Percentiles rank a stretch among this genome's conserved stretches.
Evolutionary conservation across 2,888 invertebrate species (phyloP).

Genomic region (Monoplex corrugatus): DNA sequence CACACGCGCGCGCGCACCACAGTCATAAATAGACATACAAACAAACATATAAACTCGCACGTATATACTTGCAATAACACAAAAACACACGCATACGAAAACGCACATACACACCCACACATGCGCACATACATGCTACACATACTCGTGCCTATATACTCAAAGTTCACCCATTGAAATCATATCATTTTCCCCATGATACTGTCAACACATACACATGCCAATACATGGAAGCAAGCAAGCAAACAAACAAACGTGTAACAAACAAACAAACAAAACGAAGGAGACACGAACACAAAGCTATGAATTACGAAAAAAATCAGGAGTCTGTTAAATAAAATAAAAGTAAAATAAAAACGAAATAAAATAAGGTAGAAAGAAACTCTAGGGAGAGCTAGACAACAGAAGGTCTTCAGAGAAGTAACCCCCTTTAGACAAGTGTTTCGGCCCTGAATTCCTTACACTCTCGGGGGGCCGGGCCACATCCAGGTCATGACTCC

Average conservation of each 20-base stretch:
- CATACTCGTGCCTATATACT: not conserved
- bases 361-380: too few species aligned
- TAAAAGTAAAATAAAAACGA: too few species aligned
- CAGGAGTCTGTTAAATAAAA: too few species aligned
- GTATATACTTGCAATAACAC: not conserved
- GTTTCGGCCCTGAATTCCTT: too few species aligned
- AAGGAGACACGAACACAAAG: not conserved
- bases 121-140: not conserved
- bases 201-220: not conserved
- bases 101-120: conserved; percentile 20
- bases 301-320: not conserved
- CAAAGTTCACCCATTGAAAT: not conserved
- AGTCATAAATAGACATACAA: not conserved
- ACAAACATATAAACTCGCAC: not conserved
- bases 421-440: too few species aligned
- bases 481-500: too few species aligned
- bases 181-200: not conserved
- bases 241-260: not conserved
- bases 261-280: not conserved
- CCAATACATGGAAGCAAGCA: not conserved
- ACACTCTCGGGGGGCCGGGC: too few species aligned
- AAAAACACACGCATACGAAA: conserved; percentile 21
- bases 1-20: not conserved
- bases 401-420: too few species aligned
- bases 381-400: too few species aligned